Base-by-base conservation (phyloP, 2,113 vertebrate species). In the Gavia stellata region DNA sequence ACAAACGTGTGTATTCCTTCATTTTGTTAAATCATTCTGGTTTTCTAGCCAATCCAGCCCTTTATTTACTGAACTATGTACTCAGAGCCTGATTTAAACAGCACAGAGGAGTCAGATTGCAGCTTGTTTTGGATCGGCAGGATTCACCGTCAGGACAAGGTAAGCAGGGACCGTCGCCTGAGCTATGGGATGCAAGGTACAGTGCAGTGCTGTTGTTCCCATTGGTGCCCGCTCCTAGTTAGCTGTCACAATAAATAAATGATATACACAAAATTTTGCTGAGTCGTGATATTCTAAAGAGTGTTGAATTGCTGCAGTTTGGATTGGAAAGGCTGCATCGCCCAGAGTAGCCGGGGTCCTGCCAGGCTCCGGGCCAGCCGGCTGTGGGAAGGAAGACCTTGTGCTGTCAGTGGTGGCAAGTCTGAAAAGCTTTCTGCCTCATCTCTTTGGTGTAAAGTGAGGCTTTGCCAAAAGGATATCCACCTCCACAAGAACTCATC, bases 361-460 rank as follows among this genome's bases (percentile, higher is more conserved):
- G 16, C 18, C 0, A 2, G 49, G 29, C 44, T 78, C 68, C 0
- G 2, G 50, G 68, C 28, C 61, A 52, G 21, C 31, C 26, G 0
- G 1, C 0, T 6, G 9, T 38, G 10, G 53, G 36, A 81, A 70
- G 44, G 44, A 29, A 49, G 10, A 65, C 21, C 34, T 68, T 10
- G 73, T 53, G 36, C 45, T 49, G 6, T 33, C 50, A 70, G 31
- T 4, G 3, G 4, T 42, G 26, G 11, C 33, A 34, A 53, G 34
- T 31, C 29, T 14, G 7, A 28, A 82, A 82, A 50, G 3, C 66
- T 55, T 81, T 73, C 56, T 65, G 25, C 36, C 34, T 68, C 38
- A 24, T 38, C n/a, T 47, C n/a, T 21, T 63, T 65, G 13, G 17
- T 33, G 19, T 14, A 7, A 81, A 92, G 52, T 36, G 38, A 72